Base-by-base conservation (phyloP, 2,888 invertebrate species). In the Cremastinae sp. region DNA sequence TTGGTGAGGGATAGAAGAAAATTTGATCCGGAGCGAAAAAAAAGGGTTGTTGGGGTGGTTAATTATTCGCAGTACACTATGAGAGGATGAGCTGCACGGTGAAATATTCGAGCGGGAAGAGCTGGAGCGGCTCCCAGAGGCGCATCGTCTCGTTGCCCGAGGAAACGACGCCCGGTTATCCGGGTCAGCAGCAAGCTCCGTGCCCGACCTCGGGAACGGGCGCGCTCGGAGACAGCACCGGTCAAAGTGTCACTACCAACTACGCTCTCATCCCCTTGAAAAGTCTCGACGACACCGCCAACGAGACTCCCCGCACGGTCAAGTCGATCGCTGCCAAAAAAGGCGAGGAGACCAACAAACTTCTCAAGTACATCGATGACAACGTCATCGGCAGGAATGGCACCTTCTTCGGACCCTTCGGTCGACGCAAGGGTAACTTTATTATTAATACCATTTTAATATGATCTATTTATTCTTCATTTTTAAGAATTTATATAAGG, bases 391-490 rank as follows among this genome's bases (percentile, higher is more conserved):
- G 96, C 69, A 95, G 94, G 88, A 94, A 94, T 82, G 94, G 94
- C 83, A 94, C 94, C 20, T 96, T 96, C 89, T 92, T 94, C 83
- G 96, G 96, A 64, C 96, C 96, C 9, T 96, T 94, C 86, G 96
- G 96, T 78, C 92, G 95, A 71, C 91, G 96, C 86, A 95, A 95
- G 94, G 95, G 95, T 95, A 90, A 91, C 90, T 84, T 1, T 12
- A 4, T n/a, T 10, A 59, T 20, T n/a, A n/a, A n/a, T n/a, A n/a
- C n/a, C n/a, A n/a, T n/a, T n/a, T n/a, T n/a, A n/a, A n/a, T n/a
- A n/a, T n/a, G n/a, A n/a, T n/a, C 2, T 5, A 51, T 47, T 8
- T 47, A 14, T 10, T 22, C 18, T 49, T 49, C 16, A 18, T 20
- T 20, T 41, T 41, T 41, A 2, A n/a, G 45, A 9, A 20, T 49